Conservation (phyloP, 2,113 vertebrate genomes). For the Limanda limanda region DNA sequence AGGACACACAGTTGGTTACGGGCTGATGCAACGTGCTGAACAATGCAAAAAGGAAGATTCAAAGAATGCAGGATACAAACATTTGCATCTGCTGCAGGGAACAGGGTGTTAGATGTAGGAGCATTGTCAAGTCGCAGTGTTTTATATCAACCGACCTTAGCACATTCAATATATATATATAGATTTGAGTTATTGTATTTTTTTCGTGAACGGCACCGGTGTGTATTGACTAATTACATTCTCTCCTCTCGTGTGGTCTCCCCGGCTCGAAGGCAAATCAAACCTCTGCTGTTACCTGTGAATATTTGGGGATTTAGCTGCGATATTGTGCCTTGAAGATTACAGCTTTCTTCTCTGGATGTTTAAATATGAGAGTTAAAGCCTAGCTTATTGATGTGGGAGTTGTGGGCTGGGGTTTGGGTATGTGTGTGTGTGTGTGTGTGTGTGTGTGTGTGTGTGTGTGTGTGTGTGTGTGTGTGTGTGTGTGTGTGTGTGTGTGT, state of each 20-base stretch:
- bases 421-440: no score
- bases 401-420: slow-evolving; percentile 51
- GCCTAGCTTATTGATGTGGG: slow-evolving; percentile 69
- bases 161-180: slow-evolving; percentile 5
- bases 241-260: slow-evolving; percentile 54
- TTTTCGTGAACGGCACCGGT: slow-evolving; percentile 42
- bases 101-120: slow-evolving; percentile 4
- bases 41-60: slow-evolving; percentile 32
- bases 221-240: slow-evolving; percentile 64
- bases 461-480: slow-evolving; percentile 14
- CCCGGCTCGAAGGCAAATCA: slow-evolving; percentile 55
- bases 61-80: not conserved
- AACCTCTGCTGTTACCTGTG: slow-evolving; percentile 44
- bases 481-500: slow-evolving; percentile 23
- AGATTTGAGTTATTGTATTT: slow-evolving; percentile 53
- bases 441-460: no score
- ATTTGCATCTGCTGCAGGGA: not conserved
- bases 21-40: slow-evolving; percentile 54
- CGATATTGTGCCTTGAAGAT: slow-evolving; percentile 68
- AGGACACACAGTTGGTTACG: slow-evolving; percentile 38
- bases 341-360: slow-evolving; percentile 54
- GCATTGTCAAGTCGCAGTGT: not conserved
- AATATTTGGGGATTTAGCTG: slow-evolving; percentile 55
- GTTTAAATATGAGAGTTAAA: slow-evolving; percentile 65
- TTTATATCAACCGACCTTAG: not conserved